These are phyloP conservation scores for Brienomyrus brachyistius DNA, from an alignment of 2,113 vertebrate species.

Conservation along the genomic window DNA sequence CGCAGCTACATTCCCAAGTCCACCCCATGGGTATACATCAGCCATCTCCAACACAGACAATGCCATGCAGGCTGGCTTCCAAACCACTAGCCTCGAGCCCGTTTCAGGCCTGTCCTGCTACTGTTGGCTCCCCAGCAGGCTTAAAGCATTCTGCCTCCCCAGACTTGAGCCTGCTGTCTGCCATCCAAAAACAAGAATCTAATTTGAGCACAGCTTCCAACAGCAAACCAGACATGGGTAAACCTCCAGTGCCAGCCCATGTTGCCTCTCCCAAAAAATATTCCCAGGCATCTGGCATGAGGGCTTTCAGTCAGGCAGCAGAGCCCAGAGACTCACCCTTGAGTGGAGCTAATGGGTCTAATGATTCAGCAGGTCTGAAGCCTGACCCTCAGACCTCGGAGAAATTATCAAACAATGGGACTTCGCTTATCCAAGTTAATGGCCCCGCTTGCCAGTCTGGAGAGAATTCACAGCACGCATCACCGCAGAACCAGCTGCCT, in stretches of 20 bases:
- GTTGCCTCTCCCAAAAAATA: conserved; percentile 49
- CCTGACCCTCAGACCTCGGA: conserved; percentile 43
- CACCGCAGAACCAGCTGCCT: conserved; percentile 32
- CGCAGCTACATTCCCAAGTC: conserved; percentile 43
- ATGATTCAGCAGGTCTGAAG: conserved; percentile 50
- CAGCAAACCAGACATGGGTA: conserved; percentile 39
- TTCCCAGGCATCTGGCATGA: conserved; percentile 49
- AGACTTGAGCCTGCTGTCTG: conserved; percentile 22
- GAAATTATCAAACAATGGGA: conserved; percentile 25
- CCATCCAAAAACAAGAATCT: conserved; percentile 35
- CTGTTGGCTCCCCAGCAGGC: conserved; percentile 52
- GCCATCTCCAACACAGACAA: conserved; percentile 44
- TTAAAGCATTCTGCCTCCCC: not conserved
- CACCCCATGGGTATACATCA: conserved; percentile 51
- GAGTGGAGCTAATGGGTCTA: conserved; percentile 47
- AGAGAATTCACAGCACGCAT: conserved; percentile 25
- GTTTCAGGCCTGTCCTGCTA: conserved; percentile 58
- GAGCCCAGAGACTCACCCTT: conserved; percentile 46
- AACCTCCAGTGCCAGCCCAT: conserved; percentile 44
- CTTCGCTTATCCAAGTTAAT: conserved; percentile 44
- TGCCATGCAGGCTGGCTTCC: conserved; percentile 45
- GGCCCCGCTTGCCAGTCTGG: conserved; percentile 46
- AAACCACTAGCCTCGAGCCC: conserved; percentile 46
- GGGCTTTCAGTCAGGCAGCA: conserved; percentile 54
- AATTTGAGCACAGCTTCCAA: conserved; percentile 53